Percentiles rank a stretch among this genome's conserved stretches.
These are phyloP conservation scores for Pangasius sanitwongsei DNA, from an alignment of 2,797 vertebrate species.

Conservation along the genomic window DNA sequence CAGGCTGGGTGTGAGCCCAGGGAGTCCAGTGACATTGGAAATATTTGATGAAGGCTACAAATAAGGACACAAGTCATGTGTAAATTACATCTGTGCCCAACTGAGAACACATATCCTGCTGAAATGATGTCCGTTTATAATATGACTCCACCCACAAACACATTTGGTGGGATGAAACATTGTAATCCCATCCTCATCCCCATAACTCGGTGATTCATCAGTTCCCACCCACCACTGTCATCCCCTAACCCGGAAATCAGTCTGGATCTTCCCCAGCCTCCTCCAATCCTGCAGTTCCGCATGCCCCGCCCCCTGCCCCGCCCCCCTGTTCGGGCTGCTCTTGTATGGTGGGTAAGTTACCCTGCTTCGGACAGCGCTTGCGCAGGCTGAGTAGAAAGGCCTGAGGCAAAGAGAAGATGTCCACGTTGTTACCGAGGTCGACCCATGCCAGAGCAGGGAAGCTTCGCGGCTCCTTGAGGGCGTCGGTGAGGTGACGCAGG, in stretches of 20 bases:
- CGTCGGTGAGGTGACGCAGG: slow-evolving; percentile 90
- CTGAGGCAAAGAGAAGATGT: slow-evolving; percentile 96
- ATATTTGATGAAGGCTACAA: background rate
- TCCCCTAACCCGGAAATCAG: slow-evolving; percentile 14
- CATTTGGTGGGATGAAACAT: background rate
- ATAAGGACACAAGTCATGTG: background rate
- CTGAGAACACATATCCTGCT: background rate
- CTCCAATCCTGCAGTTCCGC: slow-evolving; percentile 72
- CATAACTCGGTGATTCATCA: background rate
- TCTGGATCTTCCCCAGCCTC: slow-evolving; percentile 20
- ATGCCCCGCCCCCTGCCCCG: slow-evolving; percentile 76
- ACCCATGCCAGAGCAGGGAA: slow-evolving; percentile 95
- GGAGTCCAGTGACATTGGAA: background rate
- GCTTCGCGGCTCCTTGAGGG: slow-evolving; percentile 87
- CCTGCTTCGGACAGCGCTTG: slow-evolving; percentile 92
- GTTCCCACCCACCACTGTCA: background rate
- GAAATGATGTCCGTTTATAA: background rate
- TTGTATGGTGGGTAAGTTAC: slow-evolving; percentile 93
- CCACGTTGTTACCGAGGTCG: slow-evolving; percentile 97
- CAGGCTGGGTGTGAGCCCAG: background rate
- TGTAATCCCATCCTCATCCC: background rate
- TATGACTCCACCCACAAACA: background rate
- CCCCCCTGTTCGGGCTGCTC: slow-evolving; percentile 79
- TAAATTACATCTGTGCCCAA: background rate
- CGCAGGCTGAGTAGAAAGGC: slow-evolving; percentile 91